Percentiles rank a stretch among this genome's conserved stretches.
phyloP scores from a whole-genome alignment of 2,888 invertebrate genomes.

The Altica lythri region DNA sequence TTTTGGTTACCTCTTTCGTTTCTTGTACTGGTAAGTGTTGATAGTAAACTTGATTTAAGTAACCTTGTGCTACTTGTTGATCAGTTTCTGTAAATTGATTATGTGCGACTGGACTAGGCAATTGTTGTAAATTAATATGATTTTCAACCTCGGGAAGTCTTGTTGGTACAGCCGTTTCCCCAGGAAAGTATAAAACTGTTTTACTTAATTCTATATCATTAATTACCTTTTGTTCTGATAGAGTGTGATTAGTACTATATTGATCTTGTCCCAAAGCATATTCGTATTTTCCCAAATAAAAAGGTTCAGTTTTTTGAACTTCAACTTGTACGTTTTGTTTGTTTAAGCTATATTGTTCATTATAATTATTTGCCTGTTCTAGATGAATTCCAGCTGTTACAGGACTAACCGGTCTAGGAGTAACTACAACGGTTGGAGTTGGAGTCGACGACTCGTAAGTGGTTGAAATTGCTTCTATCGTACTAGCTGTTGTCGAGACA shows the following conservation, averaged over 20 bases:
- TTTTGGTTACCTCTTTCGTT: constrained; percentile 56
- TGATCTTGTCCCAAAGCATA: constrained; percentile 56
- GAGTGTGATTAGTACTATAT: constrained; percentile 44
- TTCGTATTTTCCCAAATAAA: constrained; percentile 58
- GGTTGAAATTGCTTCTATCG: constrained; percentile 38
- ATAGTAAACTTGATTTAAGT: constrained; percentile 38
- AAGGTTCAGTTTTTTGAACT: constrained; percentile 68
- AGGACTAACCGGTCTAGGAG: constrained; percentile 63
- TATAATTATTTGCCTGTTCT: constrained; percentile 52
- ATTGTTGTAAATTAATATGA: constrained; percentile 30
- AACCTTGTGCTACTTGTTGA: constrained; percentile 42
- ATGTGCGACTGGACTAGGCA: constrained; percentile 30
- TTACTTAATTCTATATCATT: constrained; percentile 58
- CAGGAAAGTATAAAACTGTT: constrained; percentile 48
- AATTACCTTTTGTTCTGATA: constrained; percentile 45
- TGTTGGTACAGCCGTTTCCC: constrained; percentile 5
- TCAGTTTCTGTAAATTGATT: constrained; percentile 37
- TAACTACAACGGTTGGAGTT: constrained; percentile 56
- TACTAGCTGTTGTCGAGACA: constrained; percentile 43
- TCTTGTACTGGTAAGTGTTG: constrained; percentile 39
- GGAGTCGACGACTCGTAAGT: constrained; percentile 33
- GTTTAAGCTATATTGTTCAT: constrained; percentile 37
- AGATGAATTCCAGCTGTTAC: constrained; percentile 65
- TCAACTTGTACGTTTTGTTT: constrained; percentile 62
- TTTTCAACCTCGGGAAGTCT: constrained; percentile 24